phyloP scores from a whole-genome alignment of 2,113 vertebrate species.

The Elephas maximus region DNA sequence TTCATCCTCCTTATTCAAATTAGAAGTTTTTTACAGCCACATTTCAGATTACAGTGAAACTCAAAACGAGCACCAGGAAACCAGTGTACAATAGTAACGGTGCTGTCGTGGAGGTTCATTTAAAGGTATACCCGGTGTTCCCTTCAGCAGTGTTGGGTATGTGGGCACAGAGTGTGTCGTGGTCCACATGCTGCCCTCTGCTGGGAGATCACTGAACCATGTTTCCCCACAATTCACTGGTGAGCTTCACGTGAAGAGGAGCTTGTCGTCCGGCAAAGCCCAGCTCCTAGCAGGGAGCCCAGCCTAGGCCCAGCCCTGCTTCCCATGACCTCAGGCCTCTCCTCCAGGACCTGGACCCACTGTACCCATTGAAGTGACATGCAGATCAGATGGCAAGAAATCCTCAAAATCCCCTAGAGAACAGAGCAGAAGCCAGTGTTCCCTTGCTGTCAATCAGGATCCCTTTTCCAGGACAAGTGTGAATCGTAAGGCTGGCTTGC shows the following conservation, averaged over 20 bases:
- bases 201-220: background rate
- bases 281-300: background rate
- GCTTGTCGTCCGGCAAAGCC: background rate
- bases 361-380: background rate
- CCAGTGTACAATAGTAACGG: rapidly evolving
- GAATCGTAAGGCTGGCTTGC: background rate
- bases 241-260: background rate
- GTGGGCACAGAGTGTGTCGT: background rate
- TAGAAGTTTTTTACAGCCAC: background rate
- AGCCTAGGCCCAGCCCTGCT: too few species aligned
- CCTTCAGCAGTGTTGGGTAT: background rate
- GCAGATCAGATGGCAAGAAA: background rate
- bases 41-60: background rate
- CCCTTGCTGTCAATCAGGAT: too few species aligned
- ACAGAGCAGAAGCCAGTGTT: background rate
- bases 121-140: background rate
- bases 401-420: background rate
- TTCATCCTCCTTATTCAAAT: conserved; percentile 12
- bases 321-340: background rate
- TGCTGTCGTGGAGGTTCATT: background rate
- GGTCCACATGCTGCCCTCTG: rapidly evolving
- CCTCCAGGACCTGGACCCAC: background rate
- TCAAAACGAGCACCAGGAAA: background rate
- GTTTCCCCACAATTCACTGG: background rate
- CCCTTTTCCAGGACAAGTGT: background rate